Evolutionary conservation across 2,797 vertebrate species (phyloP).

Genomic region (Anguilla anguilla): DNA sequence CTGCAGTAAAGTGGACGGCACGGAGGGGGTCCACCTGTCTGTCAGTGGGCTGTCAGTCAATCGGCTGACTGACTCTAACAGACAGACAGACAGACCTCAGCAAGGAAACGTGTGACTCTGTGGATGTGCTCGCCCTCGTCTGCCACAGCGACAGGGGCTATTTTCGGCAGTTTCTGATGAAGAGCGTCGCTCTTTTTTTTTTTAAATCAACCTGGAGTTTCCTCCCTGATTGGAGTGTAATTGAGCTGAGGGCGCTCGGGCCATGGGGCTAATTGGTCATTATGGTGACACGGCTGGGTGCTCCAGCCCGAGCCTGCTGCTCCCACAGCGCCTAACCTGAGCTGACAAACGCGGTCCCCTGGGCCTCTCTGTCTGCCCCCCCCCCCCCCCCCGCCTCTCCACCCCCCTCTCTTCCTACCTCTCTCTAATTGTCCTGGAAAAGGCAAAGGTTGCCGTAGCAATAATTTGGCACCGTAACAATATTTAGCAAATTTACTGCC

Average conservation of each 20-base stretch:
- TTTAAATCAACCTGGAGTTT: slow-evolving; percentile 62
- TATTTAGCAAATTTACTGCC: no score
- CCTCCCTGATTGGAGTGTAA: slow-evolving; percentile 45
- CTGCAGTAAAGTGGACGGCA: no score
- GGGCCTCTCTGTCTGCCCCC: slow-evolving; percentile 32
- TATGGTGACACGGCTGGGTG: slow-evolving; percentile 59
- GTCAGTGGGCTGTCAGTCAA: no score
- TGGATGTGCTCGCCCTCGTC: slow-evolving; percentile 24
- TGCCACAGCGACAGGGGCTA: slow-evolving; percentile 34
- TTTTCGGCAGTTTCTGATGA: slow-evolving; percentile 1
- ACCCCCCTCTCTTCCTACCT: neutral
- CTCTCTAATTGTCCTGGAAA: neutral
- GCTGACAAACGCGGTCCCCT: slow-evolving; percentile 45
- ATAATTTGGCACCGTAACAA: no score
- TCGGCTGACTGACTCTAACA: neutral
- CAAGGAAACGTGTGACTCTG: neutral
- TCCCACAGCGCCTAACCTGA: slow-evolving; percentile 31
- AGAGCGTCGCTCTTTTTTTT: neutral
- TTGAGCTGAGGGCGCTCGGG: slow-evolving; percentile 42
- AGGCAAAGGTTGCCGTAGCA: no score
- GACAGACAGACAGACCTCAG: neutral
- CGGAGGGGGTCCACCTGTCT: no score
- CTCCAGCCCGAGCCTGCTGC: slow-evolving; percentile 32
- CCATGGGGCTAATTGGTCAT: slow-evolving; percentile 62
- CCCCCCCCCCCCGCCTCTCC: slow-evolving; percentile 17